phyloP scores from a whole-genome alignment of 1,140 invertebrate species.

The Zaprionus lachaisei region DNA sequence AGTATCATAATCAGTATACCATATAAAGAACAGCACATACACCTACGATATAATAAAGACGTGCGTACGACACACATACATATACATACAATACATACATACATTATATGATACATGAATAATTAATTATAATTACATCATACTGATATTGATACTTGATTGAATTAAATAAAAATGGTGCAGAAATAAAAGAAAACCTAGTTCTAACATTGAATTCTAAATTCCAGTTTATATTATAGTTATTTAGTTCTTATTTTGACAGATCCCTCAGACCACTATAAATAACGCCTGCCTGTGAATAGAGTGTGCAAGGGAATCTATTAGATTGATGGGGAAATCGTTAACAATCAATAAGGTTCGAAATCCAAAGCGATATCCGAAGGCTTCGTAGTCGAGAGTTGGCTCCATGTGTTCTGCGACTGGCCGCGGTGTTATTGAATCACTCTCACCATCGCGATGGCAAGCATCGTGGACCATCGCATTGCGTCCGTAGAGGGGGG shows the following conservation, averaged over 20 bases:
- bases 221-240: background rate
- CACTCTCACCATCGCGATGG: background rate
- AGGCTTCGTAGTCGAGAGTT: background rate
- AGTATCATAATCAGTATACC: slow-evolving; percentile 25
- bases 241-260: background rate
- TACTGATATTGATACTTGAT: slow-evolving; percentile 69
- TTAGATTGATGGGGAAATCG: background rate
- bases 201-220: no score
- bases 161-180: slow-evolving; percentile 76
- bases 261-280: background rate
- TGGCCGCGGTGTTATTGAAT: background rate
- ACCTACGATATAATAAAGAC: slow-evolving; percentile 36
- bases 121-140: slow-evolving; percentile 45
- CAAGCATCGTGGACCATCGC: background rate
- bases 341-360: background rate
- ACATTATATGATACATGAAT: slow-evolving; percentile 47
- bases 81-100: slow-evolving; percentile 31
- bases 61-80: slow-evolving; percentile 26
- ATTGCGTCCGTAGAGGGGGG: background rate
- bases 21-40: slow-evolving; percentile 35
- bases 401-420: background rate
- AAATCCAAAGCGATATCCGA: background rate
- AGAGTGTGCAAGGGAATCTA: background rate
- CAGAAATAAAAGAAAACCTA: slow-evolving; percentile 48
- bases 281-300: background rate